These are phyloP conservation scores for Polyommatus icarus DNA, from an alignment of 2,888 invertebrate genomes.

Conservation along the genomic window DNA sequence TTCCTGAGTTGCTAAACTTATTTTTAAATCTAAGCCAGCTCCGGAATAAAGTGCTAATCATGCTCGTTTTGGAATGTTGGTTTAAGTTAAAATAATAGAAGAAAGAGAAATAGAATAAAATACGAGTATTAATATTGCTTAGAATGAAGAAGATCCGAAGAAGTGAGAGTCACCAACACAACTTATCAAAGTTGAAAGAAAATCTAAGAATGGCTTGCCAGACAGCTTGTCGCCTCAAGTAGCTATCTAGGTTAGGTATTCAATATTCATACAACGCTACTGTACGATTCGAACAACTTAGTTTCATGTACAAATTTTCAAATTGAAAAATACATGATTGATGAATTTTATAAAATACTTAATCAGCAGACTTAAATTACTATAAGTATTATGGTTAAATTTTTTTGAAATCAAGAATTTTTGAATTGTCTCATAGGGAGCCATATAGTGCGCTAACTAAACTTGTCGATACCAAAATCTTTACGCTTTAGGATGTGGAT, in stretches of 20 bases:
- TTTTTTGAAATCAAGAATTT: too few species aligned
- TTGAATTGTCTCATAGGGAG: not conserved
- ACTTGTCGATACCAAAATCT: not conserved
- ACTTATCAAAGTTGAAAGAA: not conserved
- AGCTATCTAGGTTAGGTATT: not conserved
- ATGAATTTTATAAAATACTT: too few species aligned
- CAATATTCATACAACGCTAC: not conserved
- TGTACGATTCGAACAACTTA: not conserved
- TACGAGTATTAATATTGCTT: too few species aligned
- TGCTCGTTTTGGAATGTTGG: not conserved
- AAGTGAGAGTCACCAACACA: too few species aligned
- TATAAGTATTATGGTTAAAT: too few species aligned
- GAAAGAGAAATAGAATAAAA: too few species aligned
- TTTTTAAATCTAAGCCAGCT: not conserved
- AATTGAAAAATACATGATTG: too few species aligned
- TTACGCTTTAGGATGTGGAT: constrained; percentile 1
- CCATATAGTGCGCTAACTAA: not conserved
- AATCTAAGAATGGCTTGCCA: not conserved
- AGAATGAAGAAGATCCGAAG: not conserved
- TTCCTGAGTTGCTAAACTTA: not conserved
- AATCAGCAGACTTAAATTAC: too few species aligned
- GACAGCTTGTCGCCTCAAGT: not conserved
- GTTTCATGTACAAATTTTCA: too few species aligned
- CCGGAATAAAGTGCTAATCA: not conserved
- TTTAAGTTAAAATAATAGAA: too few species aligned